Conservation (phyloP, 2,797 vertebrate species). For the Harpagifer antarcticus region DNA sequence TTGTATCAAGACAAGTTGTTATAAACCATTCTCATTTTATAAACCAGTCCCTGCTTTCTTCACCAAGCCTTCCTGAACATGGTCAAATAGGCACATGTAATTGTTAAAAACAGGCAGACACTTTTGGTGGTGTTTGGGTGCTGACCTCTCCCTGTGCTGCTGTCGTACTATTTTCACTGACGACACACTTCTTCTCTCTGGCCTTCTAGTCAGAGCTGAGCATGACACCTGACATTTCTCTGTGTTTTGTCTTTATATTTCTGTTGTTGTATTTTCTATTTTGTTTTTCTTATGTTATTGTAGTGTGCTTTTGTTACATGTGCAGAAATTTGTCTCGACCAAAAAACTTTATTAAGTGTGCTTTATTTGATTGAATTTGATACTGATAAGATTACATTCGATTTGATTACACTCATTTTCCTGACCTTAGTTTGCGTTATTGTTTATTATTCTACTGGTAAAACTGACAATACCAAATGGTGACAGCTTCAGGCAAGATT, state of each 20-base stretch:
- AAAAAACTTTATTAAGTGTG: too few relatives aligned
- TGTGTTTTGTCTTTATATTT: too few relatives aligned
- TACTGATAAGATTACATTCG: slow-evolving; percentile 27
- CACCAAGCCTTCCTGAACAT: neutral
- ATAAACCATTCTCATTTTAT: neutral
- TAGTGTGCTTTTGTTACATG: too few relatives aligned
- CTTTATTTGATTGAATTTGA: too few relatives aligned
- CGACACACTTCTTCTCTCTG: too few relatives aligned
- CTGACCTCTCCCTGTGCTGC: neutral
- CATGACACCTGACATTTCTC: too few relatives aligned
- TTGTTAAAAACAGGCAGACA: neutral
- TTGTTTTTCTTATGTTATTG: too few relatives aligned
- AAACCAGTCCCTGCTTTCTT: neutral
- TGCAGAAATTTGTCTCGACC: too few relatives aligned
- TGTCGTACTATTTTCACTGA: neutral
- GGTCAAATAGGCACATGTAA: neutral
- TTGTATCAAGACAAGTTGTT: slow-evolving; percentile 26
- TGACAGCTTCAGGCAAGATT: neutral
- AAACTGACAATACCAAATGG: neutral
- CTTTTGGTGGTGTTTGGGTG: neutral
- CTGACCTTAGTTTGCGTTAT: neutral
- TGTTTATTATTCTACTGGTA: slow-evolving; percentile 1
- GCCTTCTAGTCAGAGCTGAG: too few relatives aligned
- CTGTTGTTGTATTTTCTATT: too few relatives aligned
- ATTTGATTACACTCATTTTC: neutral